These are phyloP conservation scores for Syngnathus floridae DNA, from an alignment of 2,113 vertebrate genomes.

Conservation along the genomic window DNA sequence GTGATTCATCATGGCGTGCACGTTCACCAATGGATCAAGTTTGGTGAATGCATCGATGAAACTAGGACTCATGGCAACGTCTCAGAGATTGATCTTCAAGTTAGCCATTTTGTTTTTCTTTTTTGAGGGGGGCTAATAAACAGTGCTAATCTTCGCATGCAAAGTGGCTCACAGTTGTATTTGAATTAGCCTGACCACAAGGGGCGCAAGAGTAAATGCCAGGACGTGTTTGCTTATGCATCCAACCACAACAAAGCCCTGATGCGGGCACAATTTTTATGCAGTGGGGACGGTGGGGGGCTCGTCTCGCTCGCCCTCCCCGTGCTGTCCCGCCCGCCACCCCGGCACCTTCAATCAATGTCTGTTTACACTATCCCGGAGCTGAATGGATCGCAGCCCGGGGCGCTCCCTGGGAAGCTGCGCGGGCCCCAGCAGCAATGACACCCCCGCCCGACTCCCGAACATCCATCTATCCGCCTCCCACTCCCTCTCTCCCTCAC, in stretches of 20 bases:
- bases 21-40: too few relatives aligned
- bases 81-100: too few relatives aligned
- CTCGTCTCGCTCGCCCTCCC: slow-evolving; percentile 16
- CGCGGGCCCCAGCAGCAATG: slow-evolving; percentile 16
- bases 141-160: slow-evolving; percentile 41
- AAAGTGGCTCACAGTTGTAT: slow-evolving; percentile 52
- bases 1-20: not conserved
- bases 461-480: slow-evolving; percentile 6
- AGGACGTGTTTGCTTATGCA: slow-evolving; percentile 62
- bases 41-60: too few relatives aligned
- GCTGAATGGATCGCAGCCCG: slow-evolving; percentile 64
- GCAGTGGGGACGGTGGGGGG: slow-evolving; percentile 20
- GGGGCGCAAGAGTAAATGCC: slow-evolving; percentile 53
- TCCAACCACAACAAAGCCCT: slow-evolving; percentile 61
- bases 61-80: too few relatives aligned
- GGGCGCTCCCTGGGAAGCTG: slow-evolving; percentile 62
- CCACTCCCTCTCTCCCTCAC: slow-evolving; percentile 34
- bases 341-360: slow-evolving; percentile 69
- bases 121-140: slow-evolving; percentile 22
- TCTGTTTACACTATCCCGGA: slow-evolving; percentile 71
- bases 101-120: too few relatives aligned
- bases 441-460: slow-evolving; percentile 30
- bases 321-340: slow-evolving; percentile 33
- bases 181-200: slow-evolving; percentile 46
- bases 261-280: slow-evolving; percentile 33